A percentile compares a stretch with the other conserved stretches of the same genome.
phyloP scores from a whole-genome alignment of 1,140 invertebrate species.

The Sminthurinus signatus region DNA sequence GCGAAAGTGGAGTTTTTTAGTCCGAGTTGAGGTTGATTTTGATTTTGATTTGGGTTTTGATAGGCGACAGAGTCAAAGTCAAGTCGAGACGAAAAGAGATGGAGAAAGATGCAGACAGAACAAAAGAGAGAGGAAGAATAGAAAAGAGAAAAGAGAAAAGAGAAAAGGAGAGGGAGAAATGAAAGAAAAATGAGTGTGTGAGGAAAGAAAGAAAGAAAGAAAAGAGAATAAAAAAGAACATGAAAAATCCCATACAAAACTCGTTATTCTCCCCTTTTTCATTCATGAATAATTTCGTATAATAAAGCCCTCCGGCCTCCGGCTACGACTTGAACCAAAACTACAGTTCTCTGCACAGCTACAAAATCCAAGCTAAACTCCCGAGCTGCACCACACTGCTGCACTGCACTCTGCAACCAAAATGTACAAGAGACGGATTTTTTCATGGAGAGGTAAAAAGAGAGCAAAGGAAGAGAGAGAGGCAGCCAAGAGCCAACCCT shows the following conservation, averaged over 20 bases:
- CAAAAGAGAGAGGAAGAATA: background rate
- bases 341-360: background rate
- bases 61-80: constrained; percentile 11
- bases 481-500: too few species aligned
- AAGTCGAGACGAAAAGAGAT: background rate
- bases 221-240: constrained; percentile 30
- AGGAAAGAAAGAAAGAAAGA: constrained; percentile 12
- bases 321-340: background rate
- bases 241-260: constrained; percentile 40
- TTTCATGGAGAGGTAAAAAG: too few species aligned
- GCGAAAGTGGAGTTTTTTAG: too few species aligned
- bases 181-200: constrained; percentile 3
- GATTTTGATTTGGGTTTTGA: constrained; percentile 12
- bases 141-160: background rate
- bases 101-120: background rate
- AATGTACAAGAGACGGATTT: too few species aligned
- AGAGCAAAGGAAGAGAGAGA: too few species aligned
- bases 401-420: too few species aligned
- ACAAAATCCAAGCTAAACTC: too few species aligned
- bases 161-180: background rate
- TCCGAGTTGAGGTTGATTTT: constrained; percentile 16
- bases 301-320: constrained; percentile 39
- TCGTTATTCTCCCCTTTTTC: constrained; percentile 41
- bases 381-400: too few species aligned
- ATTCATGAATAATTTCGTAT: constrained; percentile 42